Conservation (phyloP, 2,113 vertebrate genomes). For the Tachuris rubrigastra region DNA sequence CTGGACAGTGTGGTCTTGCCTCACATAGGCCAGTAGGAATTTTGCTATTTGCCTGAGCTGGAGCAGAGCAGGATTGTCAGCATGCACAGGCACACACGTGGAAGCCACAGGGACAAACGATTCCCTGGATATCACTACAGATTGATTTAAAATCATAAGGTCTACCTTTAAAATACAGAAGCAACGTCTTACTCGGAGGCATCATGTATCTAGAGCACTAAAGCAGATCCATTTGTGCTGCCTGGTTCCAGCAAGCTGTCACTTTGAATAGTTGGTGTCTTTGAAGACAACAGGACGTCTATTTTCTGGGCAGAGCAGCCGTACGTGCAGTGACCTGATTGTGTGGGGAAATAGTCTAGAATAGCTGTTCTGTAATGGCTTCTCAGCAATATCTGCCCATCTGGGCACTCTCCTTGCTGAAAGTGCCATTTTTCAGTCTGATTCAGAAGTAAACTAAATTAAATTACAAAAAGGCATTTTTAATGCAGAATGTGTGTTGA, state of each 20-base stretch:
- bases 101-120: accelerated
- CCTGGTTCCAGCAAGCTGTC: not conserved
- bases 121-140: not conserved
- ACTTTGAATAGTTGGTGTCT: not conserved
- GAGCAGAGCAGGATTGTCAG: not conserved
- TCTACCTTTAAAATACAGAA: not conserved
- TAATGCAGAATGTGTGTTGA: not conserved
- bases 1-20: not conserved
- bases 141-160: not conserved
- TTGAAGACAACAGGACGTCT: not conserved
- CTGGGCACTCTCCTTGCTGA: not conserved
- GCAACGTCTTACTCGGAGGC: not conserved
- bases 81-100: accelerated
- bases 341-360: not conserved
- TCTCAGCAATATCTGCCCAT: not conserved
- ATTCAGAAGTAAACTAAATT: not conserved
- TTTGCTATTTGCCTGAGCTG: not conserved
- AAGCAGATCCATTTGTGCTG: not conserved
- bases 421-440: not conserved
- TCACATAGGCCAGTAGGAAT: accelerated
- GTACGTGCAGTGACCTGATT: not conserved
- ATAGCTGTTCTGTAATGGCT: not conserved
- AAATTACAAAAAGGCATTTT: not conserved
- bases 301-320: not conserved
- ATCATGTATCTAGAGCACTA: not conserved